Conservation (phyloP, 2,888 invertebrate genomes). For the Eledone cirrhosa region DNA sequence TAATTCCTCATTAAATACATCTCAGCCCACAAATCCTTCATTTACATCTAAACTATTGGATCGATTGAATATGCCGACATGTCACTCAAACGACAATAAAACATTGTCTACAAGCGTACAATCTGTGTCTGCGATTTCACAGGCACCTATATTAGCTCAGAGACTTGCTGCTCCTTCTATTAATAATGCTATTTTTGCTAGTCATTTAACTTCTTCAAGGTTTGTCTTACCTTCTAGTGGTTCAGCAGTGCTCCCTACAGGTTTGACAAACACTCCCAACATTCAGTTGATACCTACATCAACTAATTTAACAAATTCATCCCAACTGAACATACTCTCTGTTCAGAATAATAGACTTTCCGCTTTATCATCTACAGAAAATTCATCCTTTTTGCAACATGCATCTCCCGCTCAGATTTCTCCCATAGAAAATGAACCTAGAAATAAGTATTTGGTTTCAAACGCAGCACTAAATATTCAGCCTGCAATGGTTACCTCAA, state of each 20-base stretch:
- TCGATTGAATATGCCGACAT: background rate
- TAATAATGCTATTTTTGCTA: background rate
- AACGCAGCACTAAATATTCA: background rate
- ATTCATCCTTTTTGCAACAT: background rate
- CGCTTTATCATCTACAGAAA: conserved; percentile 1
- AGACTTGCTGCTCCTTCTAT: conserved; percentile 11
- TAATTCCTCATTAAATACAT: conserved; percentile 1
- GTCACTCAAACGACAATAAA: background rate
- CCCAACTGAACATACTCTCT: conserved; percentile 8
- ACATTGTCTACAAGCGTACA: background rate
- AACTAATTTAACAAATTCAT: background rate
- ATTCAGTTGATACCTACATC: conserved; percentile 25
- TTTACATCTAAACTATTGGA: background rate
- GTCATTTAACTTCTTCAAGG: conserved; percentile 2
- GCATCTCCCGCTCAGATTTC: conserved; percentile 3
- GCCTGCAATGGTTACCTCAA: conserved; percentile 25
- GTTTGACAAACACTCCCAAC: conserved; percentile 14
- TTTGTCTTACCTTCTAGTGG: conserved; percentile 18
- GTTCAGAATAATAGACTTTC: conserved; percentile 15
- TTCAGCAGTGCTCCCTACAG: conserved; percentile 10
- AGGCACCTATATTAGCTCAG: conserved; percentile 15
- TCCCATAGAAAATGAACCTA: background rate
- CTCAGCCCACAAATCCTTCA: background rate
- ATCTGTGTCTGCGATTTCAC: conserved; percentile 11
- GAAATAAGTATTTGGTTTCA: background rate